These are phyloP conservation scores for Ceratitis capitata DNA, from an alignment of 1,140 invertebrate genomes.

Conservation along the genomic window DNA sequence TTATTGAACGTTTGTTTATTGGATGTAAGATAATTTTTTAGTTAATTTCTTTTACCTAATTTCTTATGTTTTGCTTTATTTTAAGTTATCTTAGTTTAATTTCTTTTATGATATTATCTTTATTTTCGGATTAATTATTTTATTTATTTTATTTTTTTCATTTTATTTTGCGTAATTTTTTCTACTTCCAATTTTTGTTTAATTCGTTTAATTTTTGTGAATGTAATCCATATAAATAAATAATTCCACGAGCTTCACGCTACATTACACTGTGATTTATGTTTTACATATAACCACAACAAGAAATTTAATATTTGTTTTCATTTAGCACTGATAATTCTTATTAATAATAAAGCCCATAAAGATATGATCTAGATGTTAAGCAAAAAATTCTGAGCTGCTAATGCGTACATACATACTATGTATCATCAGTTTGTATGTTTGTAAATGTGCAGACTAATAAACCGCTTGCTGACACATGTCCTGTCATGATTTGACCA, in stretches of 20 bases:
- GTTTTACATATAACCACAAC: not conserved
- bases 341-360: not conserved
- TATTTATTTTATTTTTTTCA: no score
- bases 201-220: no score
- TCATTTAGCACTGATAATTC: not conserved
- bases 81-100: no score
- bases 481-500: not conserved
- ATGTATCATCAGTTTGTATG: not conserved
- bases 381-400: no score
- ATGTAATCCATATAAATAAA: not conserved
- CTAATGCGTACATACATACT: not conserved
- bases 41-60: no score
- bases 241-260: not conserved
- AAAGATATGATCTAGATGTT: not conserved
- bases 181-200: no score
- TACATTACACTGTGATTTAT: not conserved
- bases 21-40: no score
- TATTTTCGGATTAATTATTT: no score
- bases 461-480: not conserved
- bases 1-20: no score
- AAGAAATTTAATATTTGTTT: not conserved
- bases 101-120: no score
- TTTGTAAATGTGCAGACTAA: not conserved
- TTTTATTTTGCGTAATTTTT: no score
- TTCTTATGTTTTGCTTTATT: no score